phyloP scores from a whole-genome alignment of 1,140 invertebrate genomes.

The Drosophila tristis region DNA sequence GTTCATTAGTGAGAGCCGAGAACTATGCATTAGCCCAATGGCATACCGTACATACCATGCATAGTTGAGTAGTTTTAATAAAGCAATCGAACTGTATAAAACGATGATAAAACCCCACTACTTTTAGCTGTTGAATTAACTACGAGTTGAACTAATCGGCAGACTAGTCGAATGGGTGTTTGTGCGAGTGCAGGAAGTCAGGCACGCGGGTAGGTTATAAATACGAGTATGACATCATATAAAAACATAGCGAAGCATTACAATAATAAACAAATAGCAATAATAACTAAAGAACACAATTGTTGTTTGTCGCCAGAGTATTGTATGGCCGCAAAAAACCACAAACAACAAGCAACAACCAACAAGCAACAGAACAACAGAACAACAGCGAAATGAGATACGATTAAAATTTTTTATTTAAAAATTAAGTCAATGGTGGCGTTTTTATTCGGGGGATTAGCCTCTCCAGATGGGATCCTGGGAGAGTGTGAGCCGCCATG shows the following conservation, averaged over 20 bases:
- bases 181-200: no score
- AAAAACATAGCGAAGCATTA: slow-evolving; percentile 54
- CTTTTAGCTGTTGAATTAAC: slow-evolving; percentile 66
- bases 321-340: slow-evolving; percentile 17
- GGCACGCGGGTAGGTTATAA: slow-evolving; percentile 25
- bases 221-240: slow-evolving; percentile 44
- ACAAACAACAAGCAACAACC: neutral
- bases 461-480: slow-evolving; percentile 19
- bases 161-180: slow-evolving; percentile 35
- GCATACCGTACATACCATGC: slow-evolving; percentile 17
- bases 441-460: slow-evolving; percentile 42
- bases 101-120: slow-evolving; percentile 41
- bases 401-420: slow-evolving; percentile 73
- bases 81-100: slow-evolving; percentile 71
- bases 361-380: slow-evolving; percentile 26
- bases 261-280: slow-evolving; percentile 52
- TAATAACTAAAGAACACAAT: slow-evolving; percentile 30
- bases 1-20: slow-evolving; percentile 63
- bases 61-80: slow-evolving; percentile 58
- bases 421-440: slow-evolving; percentile 39
- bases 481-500: neutral
- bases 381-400: slow-evolving; percentile 46
- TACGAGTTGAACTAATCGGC: slow-evolving; percentile 39
- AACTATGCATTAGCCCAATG: slow-evolving; percentile 36
- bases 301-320: slow-evolving; percentile 51